Base-by-base conservation (phyloP, 2,888 invertebrate genomes). In the Halocaridina rubra region DNA sequence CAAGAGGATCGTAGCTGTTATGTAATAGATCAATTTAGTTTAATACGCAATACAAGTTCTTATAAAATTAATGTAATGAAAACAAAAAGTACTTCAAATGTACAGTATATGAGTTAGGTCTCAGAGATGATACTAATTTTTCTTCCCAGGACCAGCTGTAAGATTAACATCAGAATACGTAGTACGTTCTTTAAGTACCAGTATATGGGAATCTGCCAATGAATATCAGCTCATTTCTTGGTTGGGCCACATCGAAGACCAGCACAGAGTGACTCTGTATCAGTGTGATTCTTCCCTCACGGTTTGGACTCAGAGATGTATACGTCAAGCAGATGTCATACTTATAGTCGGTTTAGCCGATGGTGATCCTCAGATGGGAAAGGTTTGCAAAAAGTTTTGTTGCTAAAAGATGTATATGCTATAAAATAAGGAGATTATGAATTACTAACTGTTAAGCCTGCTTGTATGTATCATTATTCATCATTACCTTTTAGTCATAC, bases 211-310 rank as follows among this genome's bases (percentile, higher is more conserved):
- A 89, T 93, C 95, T 0, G 95, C 96, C 90, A 98, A 98, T 91
- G 98, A 99, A 89, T 99, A 98, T 91, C 93, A 98, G 30, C 92
- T 99, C 86, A 97, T 97, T 85, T 97, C 97, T n/a, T 99, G 99
- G 99, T 92, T 99, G 78, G 98, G 97, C 0, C 92, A 85, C 64
- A 84, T 88, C 91, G 99, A 99, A 91, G 99, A 99, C 91, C 96
- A 97, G 89, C 97, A 99, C 91, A 91, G 95, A 90, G 96, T 99
- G 89, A 96, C 98, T 0, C 91, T 99, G 57, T 99, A 99, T 91
- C 98, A 99, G 90, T 99, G 99, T 90, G 99, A 99, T 90, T 94
- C 94, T 30, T 94, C 94, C 27, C 94, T 98, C 77, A 97, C 97
- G 0, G 94, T 96, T 32, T 99, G 99, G 99, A 99, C 99, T 0